Conservation (phyloP, 2,797 vertebrate genomes). For the Denticeps clupeoides region DNA sequence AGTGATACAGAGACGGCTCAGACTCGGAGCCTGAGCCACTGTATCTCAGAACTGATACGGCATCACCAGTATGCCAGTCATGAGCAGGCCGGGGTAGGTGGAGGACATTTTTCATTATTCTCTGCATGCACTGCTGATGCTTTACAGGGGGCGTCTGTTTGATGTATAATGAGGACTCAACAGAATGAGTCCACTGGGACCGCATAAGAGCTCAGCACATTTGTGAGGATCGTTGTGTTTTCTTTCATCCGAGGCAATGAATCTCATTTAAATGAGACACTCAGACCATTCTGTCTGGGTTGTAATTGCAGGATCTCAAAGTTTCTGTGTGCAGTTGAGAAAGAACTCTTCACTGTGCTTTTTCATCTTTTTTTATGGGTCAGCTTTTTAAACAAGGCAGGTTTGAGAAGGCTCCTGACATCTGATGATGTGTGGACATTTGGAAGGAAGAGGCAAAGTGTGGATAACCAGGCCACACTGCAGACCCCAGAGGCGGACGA, state of each 20-base stretch:
- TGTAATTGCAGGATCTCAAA: not conserved
- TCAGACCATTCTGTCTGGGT: not conserved
- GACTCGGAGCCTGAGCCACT: no score
- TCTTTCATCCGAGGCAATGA: slow-evolving; percentile 18
- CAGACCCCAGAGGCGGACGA: slow-evolving; percentile 6
- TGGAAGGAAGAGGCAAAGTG: slow-evolving; percentile 24
- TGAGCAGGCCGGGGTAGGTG: slow-evolving; percentile 35
- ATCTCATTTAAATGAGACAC: slow-evolving; percentile 10
- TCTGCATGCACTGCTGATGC: not conserved
- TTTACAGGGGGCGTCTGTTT: not conserved
- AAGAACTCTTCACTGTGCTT: no score
- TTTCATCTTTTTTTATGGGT: slow-evolving; percentile 7
- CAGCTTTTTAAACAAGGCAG: slow-evolving; percentile 28
- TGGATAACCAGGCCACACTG: slow-evolving; percentile 19
- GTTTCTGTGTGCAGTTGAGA: no score
- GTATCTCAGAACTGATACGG: no score
- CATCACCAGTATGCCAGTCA: slow-evolving; percentile 31
- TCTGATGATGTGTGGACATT: slow-evolving; percentile 29
- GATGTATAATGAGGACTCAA: slow-evolving; percentile 8
- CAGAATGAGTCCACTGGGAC: slow-evolving; percentile 5
- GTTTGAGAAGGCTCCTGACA: slow-evolving; percentile 22
- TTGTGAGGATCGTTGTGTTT: slow-evolving; percentile 8
- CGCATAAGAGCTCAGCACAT: slow-evolving; percentile 10
- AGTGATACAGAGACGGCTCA: slow-evolving; percentile 18
- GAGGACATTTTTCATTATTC: slow-evolving; percentile 2